Conservation (phyloP, 2,797 vertebrate genomes). For the Acridotheres tristis region DNA sequence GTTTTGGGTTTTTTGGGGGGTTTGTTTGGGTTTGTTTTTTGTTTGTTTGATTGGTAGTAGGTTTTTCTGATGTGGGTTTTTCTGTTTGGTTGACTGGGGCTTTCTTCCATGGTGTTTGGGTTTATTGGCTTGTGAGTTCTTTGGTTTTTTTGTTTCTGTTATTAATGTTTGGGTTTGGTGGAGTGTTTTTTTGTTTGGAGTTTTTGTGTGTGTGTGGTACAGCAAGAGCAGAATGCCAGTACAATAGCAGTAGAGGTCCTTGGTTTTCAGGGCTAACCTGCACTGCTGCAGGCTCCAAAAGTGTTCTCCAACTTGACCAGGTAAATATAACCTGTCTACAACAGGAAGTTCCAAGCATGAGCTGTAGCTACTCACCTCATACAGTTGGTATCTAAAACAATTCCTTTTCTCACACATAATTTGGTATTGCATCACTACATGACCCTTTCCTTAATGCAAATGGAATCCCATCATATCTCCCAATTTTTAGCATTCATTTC, state of each 20-base stretch:
- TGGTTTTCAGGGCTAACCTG: neutral
- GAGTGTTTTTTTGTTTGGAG: neutral
- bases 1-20: neutral
- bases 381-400: neutral
- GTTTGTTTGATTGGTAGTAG: neutral
- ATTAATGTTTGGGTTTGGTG: neutral
- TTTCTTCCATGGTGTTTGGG: neutral
- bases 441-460: neutral
- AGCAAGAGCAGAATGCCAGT: neutral
- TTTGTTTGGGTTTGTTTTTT: too few species aligned
- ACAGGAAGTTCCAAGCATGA: neutral
- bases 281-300: neutral
- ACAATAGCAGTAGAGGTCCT: neutral
- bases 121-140: neutral
- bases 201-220: rapidly evolving
- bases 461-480: rapidly evolving
- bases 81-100: rapidly evolving
- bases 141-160: neutral
- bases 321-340: neutral
- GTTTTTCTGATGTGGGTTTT: neutral
- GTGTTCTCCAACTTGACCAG: neutral
- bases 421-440: neutral
- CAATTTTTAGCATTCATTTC: neutral
- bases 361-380: neutral
- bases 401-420: neutral